Conservation (phyloP, 2,797 vertebrate genomes). For the Peromyscus melanophrys region DNA sequence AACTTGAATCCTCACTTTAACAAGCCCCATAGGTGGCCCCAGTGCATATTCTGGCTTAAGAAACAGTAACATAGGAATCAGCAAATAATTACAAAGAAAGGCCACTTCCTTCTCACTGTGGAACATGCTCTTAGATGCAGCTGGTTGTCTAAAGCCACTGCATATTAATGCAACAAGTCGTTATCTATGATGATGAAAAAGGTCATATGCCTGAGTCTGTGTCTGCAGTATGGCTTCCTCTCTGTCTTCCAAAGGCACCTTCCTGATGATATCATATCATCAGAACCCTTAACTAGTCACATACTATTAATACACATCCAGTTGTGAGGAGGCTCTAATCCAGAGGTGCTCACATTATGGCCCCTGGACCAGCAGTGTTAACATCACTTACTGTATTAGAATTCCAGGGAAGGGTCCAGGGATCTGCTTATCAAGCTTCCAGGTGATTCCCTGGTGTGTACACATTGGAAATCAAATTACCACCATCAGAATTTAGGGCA, state of each 20-base stretch:
- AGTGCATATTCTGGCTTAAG: neutral
- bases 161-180: too few relatives aligned
- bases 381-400: neutral
- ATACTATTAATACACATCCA: accelerated
- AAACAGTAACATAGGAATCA: neutral
- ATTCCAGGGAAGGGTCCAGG: too few relatives aligned
- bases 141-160: neutral
- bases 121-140: neutral
- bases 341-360: neutral
- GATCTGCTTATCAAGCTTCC: neutral
- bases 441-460: neutral
- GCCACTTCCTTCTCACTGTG: neutral
- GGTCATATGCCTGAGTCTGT: neutral
- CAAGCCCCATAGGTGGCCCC: neutral
- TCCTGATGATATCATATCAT: neutral
- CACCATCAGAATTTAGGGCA: neutral
- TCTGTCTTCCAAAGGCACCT: neutral
- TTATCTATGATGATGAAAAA: accelerated
- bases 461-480: neutral
- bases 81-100: neutral
- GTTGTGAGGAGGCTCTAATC: neutral
- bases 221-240: neutral
- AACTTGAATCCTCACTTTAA: neutral
- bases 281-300: neutral
- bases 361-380: neutral